phyloP scores from a whole-genome alignment of 2,888 invertebrate genomes.

The Nematopogon swammerdamellus region DNA sequence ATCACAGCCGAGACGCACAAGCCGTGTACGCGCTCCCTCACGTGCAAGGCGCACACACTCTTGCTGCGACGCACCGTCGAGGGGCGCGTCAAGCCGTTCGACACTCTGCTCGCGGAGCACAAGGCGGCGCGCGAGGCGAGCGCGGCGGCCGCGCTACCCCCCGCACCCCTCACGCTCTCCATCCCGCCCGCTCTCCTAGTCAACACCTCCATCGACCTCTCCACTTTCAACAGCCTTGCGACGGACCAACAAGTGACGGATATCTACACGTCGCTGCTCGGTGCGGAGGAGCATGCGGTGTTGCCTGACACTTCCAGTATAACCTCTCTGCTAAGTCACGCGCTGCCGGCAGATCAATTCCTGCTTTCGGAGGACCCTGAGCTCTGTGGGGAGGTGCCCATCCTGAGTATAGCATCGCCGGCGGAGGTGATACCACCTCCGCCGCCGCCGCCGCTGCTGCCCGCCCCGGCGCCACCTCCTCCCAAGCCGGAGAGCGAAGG shows the following conservation, averaged over 20 bases:
- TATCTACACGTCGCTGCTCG: slow-evolving; percentile 37
- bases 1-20: slow-evolving; percentile 63
- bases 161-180: slow-evolving; percentile 16
- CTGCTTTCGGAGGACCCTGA: slow-evolving; percentile 33
- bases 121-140: slow-evolving; percentile 59
- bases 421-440: slow-evolving; percentile 13
- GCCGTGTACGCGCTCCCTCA: slow-evolving; percentile 77
- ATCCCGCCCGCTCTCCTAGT: slow-evolving; percentile 34
- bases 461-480: slow-evolving; percentile 15
- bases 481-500: slow-evolving; percentile 19
- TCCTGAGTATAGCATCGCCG: slow-evolving; percentile 23
- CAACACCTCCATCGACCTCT: slow-evolving; percentile 33
- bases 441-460: not conserved
- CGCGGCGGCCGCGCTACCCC: slow-evolving; percentile 20
- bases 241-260: slow-evolving; percentile 42
- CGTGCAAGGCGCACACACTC: slow-evolving; percentile 67
- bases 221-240: slow-evolving; percentile 31
- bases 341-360: slow-evolving; percentile 27
- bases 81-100: slow-evolving; percentile 71
- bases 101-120: slow-evolving; percentile 71
- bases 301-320: slow-evolving; percentile 36
- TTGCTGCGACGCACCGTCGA: slow-evolving; percentile 66
- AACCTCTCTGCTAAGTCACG: slow-evolving; percentile 33
- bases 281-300: slow-evolving; percentile 29
- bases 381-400: slow-evolving; percentile 16